These are phyloP conservation scores for Piprites chloris DNA, from an alignment of 2,113 vertebrate species.

Conservation along the genomic window DNA sequence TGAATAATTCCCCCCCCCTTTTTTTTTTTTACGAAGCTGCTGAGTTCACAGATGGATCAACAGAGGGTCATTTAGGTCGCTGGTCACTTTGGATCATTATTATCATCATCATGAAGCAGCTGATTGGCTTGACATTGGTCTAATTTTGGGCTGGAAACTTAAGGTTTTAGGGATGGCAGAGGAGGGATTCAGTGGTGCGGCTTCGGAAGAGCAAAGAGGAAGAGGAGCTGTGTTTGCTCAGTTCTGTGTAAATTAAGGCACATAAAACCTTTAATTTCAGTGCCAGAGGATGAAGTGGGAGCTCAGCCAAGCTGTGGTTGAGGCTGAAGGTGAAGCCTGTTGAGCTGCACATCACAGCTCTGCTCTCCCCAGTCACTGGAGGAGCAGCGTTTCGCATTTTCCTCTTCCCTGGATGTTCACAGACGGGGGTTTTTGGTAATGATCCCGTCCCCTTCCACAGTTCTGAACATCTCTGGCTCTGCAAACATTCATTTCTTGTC, in stretches of 20 bases:
- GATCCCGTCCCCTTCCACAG: fast-evolving
- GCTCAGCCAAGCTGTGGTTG: not conserved
- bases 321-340: not conserved
- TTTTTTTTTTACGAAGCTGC: not conserved
- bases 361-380: not conserved
- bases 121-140: not conserved
- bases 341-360: not conserved
- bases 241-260: not conserved
- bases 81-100: not conserved
- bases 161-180: not conserved
- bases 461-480: not conserved
- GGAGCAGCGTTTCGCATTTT: not conserved
- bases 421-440: not conserved
- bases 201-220: not conserved
- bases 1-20: not conserved
- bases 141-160: not conserved
- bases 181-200: no score
- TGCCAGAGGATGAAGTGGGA: not conserved
- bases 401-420: not conserved
- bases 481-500: fast-evolving
- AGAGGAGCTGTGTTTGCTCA: not conserved
- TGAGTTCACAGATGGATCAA: not conserved
- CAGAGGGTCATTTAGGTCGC: not conserved
- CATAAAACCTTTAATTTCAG: no score
- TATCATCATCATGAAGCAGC: not conserved